Percentiles rank a stretch among this genome's conserved stretches.
These are phyloP conservation scores for Sphaerophoria rueppellii DNA, from an alignment of 2,888 invertebrate genomes.

Conservation along the genomic window DNA sequence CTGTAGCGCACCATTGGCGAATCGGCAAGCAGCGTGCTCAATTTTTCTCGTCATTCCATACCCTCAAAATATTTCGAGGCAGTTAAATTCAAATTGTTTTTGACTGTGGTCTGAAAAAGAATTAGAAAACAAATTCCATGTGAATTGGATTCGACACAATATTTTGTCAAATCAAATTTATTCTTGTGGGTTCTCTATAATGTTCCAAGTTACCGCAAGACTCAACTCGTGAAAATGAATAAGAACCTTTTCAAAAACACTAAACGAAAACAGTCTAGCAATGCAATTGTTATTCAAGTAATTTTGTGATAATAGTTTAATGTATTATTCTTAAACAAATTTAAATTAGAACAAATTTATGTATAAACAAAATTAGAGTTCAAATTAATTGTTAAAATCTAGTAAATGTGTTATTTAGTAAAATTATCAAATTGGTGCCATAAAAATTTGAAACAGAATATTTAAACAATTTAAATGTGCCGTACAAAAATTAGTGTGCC, in stretches of 20 bases:
- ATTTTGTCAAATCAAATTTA: not conserved
- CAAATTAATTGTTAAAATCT: slow-evolving; percentile 33
- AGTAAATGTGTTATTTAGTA: not conserved
- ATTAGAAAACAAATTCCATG: not conserved
- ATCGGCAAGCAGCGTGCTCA: slow-evolving; percentile 36
- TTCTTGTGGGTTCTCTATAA: not conserved
- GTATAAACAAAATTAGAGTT: slow-evolving; percentile 22
- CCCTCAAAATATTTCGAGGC: not conserved
- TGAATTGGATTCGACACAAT: slow-evolving; percentile 5
- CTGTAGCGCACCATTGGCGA: slow-evolving; percentile 51
- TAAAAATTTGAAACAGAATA: slow-evolving; percentile 29
- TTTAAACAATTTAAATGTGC: slow-evolving; percentile 24
- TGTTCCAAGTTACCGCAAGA: slow-evolving; percentile 59
- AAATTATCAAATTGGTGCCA: not conserved
- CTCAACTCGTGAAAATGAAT: slow-evolving; percentile 80
- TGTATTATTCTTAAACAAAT: not conserved
- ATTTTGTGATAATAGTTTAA: slow-evolving; percentile 69
- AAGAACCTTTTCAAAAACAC: slow-evolving; percentile 80
- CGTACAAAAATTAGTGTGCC: slow-evolving; percentile 39
- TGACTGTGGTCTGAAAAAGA: slow-evolving; percentile 9
- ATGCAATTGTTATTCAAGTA: slow-evolving; percentile 1
- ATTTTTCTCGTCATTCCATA: slow-evolving; percentile 10
- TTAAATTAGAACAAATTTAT: slow-evolving; percentile 11
- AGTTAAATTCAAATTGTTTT: not conserved
- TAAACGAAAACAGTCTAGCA: slow-evolving; percentile 79